Percentiles rank a stretch among this genome's conserved stretches.
phyloP scores from a whole-genome alignment of 2,113 vertebrate species.

The Cervus canadensis region DNA sequence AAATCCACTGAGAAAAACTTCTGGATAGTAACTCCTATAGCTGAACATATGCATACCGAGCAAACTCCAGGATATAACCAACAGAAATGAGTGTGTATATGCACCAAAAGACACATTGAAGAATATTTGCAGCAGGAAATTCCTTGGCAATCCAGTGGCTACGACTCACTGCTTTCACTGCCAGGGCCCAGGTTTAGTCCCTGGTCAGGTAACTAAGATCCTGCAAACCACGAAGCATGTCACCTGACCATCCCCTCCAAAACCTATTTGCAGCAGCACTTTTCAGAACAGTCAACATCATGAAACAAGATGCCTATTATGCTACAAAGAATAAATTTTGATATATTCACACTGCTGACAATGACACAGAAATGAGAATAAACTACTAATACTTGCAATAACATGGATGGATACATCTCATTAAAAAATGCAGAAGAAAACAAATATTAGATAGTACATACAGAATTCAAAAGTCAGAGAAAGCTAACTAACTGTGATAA shows the following conservation, averaged over 20 bases:
- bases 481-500: not conserved
- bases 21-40: not conserved
- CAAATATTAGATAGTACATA: not conserved
- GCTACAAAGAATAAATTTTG: not conserved
- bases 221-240: not conserved
- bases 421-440: not conserved
- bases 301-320: not conserved
- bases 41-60: not conserved
- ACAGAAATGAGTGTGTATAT: not conserved
- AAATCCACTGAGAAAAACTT: not conserved
- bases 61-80: not conserved
- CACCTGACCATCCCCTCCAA: not conserved
- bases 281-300: not conserved
- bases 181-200: not conserved
- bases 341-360: not conserved
- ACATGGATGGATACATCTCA: not conserved
- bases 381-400: not conserved
- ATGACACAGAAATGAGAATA: constrained; percentile 36
- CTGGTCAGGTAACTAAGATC: not conserved
- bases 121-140: not conserved
- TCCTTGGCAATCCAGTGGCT: not conserved
- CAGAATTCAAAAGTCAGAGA: constrained; percentile 9
- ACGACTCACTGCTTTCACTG: not conserved
- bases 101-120: not conserved
- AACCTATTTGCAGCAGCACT: not conserved